Evolutionary conservation across 2,113 vertebrate genomes (phyloP).

Genomic region (Phylloscopus whistleri): DNA sequence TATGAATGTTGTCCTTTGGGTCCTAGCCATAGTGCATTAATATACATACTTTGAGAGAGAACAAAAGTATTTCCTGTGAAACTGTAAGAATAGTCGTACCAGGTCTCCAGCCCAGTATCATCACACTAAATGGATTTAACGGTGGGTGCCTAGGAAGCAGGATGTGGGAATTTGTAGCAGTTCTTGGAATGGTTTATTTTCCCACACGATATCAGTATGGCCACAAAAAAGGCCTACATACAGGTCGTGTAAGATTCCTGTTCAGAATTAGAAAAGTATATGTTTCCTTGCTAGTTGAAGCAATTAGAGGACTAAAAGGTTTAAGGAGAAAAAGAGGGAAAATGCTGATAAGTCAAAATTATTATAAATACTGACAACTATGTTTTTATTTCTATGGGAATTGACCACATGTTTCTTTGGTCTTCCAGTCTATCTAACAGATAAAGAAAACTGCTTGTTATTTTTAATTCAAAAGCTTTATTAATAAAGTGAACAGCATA

Average conservation of each 20-base stretch:
- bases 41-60: background rate
- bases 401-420: background rate
- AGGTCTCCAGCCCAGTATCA: background rate
- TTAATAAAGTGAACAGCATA: background rate
- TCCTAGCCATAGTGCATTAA: background rate
- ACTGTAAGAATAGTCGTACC: background rate
- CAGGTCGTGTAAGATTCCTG: background rate
- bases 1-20: background rate
- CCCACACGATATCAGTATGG: rapidly evolving
- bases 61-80: background rate
- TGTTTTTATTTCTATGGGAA: background rate
- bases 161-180: background rate
- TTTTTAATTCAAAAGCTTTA: background rate
- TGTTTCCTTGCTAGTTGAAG: background rate
- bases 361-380: background rate
- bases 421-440: background rate
- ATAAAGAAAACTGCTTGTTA: background rate
- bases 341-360: background rate
- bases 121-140: background rate
- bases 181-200: background rate
- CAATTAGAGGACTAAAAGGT: background rate
- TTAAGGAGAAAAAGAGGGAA: background rate
- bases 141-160: background rate
- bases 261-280: background rate
- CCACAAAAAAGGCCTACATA: background rate